Evolutionary conservation across 2,797 vertebrate genomes (phyloP).

Genomic region (Siniperca scherzeri): DNA sequence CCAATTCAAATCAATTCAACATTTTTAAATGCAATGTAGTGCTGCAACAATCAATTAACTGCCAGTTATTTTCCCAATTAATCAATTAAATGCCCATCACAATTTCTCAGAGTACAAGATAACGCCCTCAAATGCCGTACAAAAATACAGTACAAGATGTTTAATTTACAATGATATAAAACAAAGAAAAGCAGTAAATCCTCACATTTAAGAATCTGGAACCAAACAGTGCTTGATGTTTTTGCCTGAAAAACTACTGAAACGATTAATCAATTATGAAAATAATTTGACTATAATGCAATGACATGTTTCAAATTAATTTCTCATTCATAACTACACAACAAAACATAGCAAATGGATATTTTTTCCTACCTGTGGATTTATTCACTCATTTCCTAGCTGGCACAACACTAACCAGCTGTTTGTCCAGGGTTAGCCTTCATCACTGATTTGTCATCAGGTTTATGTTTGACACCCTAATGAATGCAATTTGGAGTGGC

Average conservation of each 20-base stretch:
- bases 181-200: background rate
- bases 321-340: background rate
- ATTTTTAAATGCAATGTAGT: background rate
- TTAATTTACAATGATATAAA: background rate
- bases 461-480: conserved; percentile 28
- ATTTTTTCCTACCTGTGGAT: background rate
- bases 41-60: conserved; percentile 7
- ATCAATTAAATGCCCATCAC: background rate
- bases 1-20: conserved; percentile 3
- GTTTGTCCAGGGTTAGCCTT: background rate
- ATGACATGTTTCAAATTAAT: background rate
- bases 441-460: conserved; percentile 42
- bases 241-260: background rate
- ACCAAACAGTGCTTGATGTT: background rate
- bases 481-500: conserved; percentile 25
- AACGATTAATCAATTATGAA: background rate
- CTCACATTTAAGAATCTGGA: background rate
- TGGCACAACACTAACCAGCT: conserved; percentile 1
- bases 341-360: background rate
- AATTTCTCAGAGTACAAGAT: background rate
- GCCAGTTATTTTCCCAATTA: background rate
- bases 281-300: background rate
- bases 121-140: background rate
- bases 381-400: conserved; percentile 16
- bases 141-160: background rate